phyloP scores from a whole-genome alignment of 2,113 vertebrate species.

The Cricetomys ansorgei region DNA sequence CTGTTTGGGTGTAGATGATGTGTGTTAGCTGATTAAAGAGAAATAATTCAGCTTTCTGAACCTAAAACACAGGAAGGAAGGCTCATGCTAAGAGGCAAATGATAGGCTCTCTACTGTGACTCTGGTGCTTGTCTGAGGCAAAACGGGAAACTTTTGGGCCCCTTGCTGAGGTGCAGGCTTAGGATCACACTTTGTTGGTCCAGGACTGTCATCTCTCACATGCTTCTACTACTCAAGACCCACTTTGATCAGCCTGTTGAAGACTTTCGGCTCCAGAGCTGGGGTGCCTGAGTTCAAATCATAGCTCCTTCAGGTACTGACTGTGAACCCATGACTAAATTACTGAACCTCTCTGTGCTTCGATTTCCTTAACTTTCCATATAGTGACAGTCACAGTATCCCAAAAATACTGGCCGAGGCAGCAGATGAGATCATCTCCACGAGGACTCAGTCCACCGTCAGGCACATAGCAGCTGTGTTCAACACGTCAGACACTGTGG shows the following conservation, averaged over 20 bases:
- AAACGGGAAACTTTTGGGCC: not conserved
- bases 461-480: not conserved
- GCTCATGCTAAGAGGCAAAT: not conserved
- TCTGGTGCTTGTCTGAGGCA: not conserved
- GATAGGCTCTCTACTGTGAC: not conserved
- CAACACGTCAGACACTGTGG: not conserved
- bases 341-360: conserved; percentile 2
- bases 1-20: not conserved
- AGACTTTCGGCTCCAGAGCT: not conserved
- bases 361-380: not conserved
- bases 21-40: not conserved
- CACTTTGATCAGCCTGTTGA: not conserved
- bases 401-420: no score
- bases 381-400: not conserved
- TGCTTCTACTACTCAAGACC: not conserved
- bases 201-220: not conserved
- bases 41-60: not conserved
- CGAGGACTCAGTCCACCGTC: not conserved
- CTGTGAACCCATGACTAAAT: conserved; percentile 30
- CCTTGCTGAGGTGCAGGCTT: not conserved
- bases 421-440: not conserved
- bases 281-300: not conserved
- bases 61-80: not conserved
- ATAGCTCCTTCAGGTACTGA: not conserved
- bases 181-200: not conserved